These are phyloP conservation scores for Hippolais icterina DNA, from an alignment of 2,113 vertebrate species.

Conservation along the genomic window DNA sequence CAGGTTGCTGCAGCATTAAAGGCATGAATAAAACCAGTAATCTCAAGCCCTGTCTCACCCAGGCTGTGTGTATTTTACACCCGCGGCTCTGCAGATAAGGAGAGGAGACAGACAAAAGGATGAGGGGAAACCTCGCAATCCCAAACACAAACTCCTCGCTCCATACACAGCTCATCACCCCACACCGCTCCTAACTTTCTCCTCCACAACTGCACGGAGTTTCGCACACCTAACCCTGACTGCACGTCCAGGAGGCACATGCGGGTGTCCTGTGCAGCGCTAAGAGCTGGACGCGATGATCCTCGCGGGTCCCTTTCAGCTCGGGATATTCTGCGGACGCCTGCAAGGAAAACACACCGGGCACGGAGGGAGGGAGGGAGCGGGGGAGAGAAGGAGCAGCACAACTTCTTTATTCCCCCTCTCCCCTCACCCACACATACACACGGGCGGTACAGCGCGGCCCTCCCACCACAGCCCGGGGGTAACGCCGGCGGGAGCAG, in stretches of 20 bases:
- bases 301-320: not conserved
- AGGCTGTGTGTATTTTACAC: not conserved
- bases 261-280: not conserved
- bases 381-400: not conserved
- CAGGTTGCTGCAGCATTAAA: not conserved
- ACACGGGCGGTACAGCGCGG: not conserved
- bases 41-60: not conserved
- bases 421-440: not conserved
- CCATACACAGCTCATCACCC: not conserved
- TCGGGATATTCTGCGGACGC: not conserved
- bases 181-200: not conserved
- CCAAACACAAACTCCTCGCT: not conserved
- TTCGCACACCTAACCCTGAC: slow-evolving; percentile 1
- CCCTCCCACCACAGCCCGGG: not conserved
- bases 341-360: slow-evolving; percentile 17
- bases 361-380: not conserved
- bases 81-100: not conserved
- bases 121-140: not conserved
- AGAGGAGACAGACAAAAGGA: not conserved
- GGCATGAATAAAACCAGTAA: not conserved
- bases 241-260: not conserved
- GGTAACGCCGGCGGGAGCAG: rapidly evolving
- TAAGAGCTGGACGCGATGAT: not conserved
- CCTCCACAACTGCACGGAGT: not conserved
- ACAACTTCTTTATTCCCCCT: not conserved